phyloP scores from a whole-genome alignment of 2,113 vertebrate species.

The Dermatemys mawii region DNA sequence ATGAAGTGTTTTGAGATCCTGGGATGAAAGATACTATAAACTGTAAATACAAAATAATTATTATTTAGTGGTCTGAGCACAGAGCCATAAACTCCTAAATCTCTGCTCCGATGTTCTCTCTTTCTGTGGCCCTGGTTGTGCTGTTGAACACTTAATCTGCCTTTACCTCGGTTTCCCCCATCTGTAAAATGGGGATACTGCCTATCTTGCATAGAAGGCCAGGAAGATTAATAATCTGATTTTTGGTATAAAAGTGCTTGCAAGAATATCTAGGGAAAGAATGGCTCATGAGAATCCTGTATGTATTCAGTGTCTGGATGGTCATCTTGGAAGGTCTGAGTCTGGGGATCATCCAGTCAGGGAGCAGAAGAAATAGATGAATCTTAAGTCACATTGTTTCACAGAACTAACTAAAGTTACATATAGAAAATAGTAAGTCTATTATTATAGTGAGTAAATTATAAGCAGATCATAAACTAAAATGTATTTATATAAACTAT shows the following conservation, averaged over 20 bases:
- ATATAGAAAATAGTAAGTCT: not conserved
- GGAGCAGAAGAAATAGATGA: not conserved
- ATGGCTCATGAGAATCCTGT: not conserved
- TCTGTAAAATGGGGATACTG: not conserved
- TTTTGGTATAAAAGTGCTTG: not conserved
- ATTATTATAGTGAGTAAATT: not conserved
- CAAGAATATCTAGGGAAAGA: slow-evolving; percentile 23
- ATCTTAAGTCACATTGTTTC: not conserved
- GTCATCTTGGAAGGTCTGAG: not conserved
- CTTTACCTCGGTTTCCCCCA: not conserved
- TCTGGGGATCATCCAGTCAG: not conserved
- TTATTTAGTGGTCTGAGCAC: not conserved
- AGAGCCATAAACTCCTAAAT: not conserved
- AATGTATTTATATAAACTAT: not conserved
- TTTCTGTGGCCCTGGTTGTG: slow-evolving; percentile 4
- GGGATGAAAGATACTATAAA: not conserved
- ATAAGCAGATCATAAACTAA: not conserved
- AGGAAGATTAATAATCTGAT: slow-evolving; percentile 12
- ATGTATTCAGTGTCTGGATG: not conserved
- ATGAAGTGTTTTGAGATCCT: not conserved
- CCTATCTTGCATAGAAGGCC: not conserved
- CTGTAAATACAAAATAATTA: not conserved
- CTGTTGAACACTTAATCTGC: not conserved
- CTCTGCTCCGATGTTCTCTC: not conserved
- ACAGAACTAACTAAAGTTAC: not conserved